A percentile compares a stretch with the other conserved stretches of the same genome.
phyloP scores from a whole-genome alignment of 2,797 vertebrate species.

The Oryzias sinensis region DNA sequence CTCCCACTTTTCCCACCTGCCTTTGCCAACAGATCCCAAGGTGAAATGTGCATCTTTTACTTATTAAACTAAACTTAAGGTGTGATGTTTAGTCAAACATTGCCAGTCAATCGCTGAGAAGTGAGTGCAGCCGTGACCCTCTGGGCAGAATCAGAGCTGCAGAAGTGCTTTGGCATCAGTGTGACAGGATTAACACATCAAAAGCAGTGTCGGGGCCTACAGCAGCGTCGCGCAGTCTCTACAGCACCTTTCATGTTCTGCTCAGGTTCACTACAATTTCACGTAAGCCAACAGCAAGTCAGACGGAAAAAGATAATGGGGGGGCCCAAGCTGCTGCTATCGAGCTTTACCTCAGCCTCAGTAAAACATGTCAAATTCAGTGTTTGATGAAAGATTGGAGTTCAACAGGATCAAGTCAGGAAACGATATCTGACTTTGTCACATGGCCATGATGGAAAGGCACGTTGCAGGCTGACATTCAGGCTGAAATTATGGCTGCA shows the following conservation, averaged over 20 bases:
- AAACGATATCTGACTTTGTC: constrained; percentile 68
- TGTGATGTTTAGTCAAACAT: constrained; percentile 69
- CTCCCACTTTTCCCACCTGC: constrained; percentile 21
- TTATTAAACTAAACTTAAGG: constrained; percentile 60
- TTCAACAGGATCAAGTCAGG: constrained; percentile 61
- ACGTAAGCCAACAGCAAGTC: constrained; percentile 73
- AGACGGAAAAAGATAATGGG: constrained; percentile 72
- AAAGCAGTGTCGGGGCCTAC: constrained; percentile 73
- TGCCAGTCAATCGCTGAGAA: constrained; percentile 62
- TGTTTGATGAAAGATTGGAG: constrained; percentile 72
- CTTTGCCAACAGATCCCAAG: constrained; percentile 28
- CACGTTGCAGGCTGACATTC: constrained; percentile 60
- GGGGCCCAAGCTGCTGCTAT: constrained; percentile 69
- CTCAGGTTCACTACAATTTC: constrained; percentile 78
- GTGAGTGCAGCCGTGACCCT: constrained; percentile 65
- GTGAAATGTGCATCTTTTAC: constrained; percentile 41
- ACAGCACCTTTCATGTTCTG: constrained; percentile 80
- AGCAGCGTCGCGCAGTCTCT: constrained; percentile 69
- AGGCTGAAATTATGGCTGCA: constrained; percentile 59
- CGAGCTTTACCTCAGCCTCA: constrained; percentile 65
- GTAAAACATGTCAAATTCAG: constrained; percentile 70
- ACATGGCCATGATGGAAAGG: constrained; percentile 64
- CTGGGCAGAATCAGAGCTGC: constrained; percentile 71
- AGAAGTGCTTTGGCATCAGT: constrained; percentile 73
- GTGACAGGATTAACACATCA: constrained; percentile 83